phyloP scores from a whole-genome alignment of 1,140 invertebrate genomes.

The Drosophila fuyamai region DNA sequence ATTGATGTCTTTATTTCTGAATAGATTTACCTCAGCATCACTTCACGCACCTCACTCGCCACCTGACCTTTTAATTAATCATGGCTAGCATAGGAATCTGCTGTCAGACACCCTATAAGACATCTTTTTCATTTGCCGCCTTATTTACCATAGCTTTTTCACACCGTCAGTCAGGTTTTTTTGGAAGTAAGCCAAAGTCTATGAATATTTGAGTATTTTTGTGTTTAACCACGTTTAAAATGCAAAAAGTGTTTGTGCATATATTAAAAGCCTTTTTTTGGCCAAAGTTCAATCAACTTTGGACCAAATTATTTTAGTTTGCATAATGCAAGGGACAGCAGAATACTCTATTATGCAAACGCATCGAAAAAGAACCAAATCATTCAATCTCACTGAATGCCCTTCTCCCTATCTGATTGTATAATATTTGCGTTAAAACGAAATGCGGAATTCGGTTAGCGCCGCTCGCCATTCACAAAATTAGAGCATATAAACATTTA shows the following conservation, averaged over 20 bases:
- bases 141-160: conserved; percentile 65
- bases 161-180: conserved; percentile 53
- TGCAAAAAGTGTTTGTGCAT: conserved; percentile 42
- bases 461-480: conserved; percentile 57
- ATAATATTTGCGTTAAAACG: conserved; percentile 33
- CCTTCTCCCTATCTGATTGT: conserved; percentile 37
- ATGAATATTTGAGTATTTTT: conserved; percentile 57
- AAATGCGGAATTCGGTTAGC: conserved; percentile 53
- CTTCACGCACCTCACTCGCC: conserved; percentile 50
- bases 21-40: conserved; percentile 20
- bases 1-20: conserved; percentile 48
- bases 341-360: conserved; percentile 15
- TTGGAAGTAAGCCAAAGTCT: conserved; percentile 35
- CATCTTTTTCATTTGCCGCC: conserved; percentile 57
- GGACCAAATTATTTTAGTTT: neutral
- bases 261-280: conserved; percentile 39
- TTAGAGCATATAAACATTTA: conserved; percentile 70
- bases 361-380: conserved; percentile 36
- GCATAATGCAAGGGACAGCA: neutral
- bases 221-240: conserved; percentile 32
- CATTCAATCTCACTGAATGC: conserved; percentile 22
- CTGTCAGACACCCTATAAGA: conserved; percentile 50
- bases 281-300: conserved; percentile 67
- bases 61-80: conserved; percentile 77
- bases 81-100: conserved; percentile 12